A percentile compares a stretch with the other conserved stretches of the same genome.
Evolutionary conservation across 2,797 vertebrate species (phyloP).

Genomic region (Sebastes vulpes): DNA sequence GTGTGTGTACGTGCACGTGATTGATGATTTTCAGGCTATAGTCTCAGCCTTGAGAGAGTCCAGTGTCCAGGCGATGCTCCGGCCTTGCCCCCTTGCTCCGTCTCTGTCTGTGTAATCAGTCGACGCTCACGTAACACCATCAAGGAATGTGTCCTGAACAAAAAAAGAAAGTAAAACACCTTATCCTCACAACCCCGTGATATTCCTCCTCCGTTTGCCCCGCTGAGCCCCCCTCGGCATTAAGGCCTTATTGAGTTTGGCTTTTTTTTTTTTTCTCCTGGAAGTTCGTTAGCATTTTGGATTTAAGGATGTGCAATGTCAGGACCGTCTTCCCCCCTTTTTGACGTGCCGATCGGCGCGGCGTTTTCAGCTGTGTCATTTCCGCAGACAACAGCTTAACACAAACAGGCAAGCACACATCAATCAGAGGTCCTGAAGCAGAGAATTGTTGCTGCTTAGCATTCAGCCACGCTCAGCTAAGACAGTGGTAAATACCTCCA

Average conservation of each 20-base stretch:
- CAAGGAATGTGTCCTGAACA: constrained; percentile 41
- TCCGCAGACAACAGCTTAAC: constrained; percentile 85
- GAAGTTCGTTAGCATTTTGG: constrained; percentile 66
- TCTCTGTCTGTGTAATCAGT: constrained; percentile 23
- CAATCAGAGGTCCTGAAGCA: constrained; percentile 85
- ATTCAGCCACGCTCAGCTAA: constrained; percentile 77
- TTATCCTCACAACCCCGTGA: constrained; percentile 32
- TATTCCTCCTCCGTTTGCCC: constrained; percentile 46
- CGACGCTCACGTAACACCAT: constrained; percentile 22
- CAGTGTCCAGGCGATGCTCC: constrained; percentile 34
- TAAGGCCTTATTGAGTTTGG: constrained; percentile 42
- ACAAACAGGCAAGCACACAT: constrained; percentile 82
- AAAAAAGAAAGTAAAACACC: constrained; percentile 26
- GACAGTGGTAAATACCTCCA: constrained; percentile 80
- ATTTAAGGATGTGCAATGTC: constrained; percentile 69
- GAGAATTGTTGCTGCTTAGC: constrained; percentile 80
- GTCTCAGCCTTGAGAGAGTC: constrained; percentile 38
- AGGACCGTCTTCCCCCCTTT: constrained; percentile 50
- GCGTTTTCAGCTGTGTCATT: constrained; percentile 84
- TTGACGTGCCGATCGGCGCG: constrained; percentile 67
- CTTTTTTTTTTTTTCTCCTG: neutral
- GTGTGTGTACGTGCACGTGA: neutral
- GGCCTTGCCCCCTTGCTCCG: constrained; percentile 8
- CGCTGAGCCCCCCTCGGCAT: constrained; percentile 28
- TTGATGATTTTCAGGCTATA: no score